These are phyloP conservation scores for Hiodon tergisus DNA, from an alignment of 2,113 vertebrate species.

Conservation along the genomic window DNA sequence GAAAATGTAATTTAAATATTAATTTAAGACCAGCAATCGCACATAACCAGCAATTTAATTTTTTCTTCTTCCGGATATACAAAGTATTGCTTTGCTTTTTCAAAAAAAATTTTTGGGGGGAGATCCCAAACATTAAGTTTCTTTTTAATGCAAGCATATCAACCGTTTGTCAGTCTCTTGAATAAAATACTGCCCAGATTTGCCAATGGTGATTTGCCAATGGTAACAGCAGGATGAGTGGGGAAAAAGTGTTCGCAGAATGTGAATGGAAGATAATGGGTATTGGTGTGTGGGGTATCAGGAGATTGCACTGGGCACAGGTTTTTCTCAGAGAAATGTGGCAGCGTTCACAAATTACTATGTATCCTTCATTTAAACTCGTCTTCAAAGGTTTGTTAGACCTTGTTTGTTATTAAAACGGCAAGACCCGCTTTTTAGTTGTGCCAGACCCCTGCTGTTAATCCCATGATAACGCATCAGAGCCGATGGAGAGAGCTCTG, in stretches of 20 bases:
- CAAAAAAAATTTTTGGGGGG: not conserved
- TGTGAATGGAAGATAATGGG: not conserved
- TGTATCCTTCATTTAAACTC: not conserved
- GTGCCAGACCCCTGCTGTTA: not conserved
- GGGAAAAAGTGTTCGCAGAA: not conserved
- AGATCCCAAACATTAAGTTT: no score
- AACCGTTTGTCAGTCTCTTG: conserved; percentile 12
- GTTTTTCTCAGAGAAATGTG: not conserved
- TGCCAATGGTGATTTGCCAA: conserved; percentile 3
- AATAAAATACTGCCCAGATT: not conserved
- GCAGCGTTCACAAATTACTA: not conserved
- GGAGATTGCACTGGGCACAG: not conserved
- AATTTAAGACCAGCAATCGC: not conserved
- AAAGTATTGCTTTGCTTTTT: not conserved
- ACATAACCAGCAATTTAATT: not conserved
- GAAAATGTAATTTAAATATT: not conserved
- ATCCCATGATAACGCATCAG: not conserved
- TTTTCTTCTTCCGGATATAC: not conserved
- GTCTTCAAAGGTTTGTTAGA: not conserved
- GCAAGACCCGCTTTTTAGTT: not conserved
- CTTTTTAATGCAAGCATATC: no score
- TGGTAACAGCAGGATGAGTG: not conserved
- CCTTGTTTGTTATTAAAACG: not conserved
- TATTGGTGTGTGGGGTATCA: no score
- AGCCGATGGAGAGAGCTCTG: not conserved